Conservation (phyloP, 2,113 vertebrate genomes). For the Tamias sibiricus region DNA sequence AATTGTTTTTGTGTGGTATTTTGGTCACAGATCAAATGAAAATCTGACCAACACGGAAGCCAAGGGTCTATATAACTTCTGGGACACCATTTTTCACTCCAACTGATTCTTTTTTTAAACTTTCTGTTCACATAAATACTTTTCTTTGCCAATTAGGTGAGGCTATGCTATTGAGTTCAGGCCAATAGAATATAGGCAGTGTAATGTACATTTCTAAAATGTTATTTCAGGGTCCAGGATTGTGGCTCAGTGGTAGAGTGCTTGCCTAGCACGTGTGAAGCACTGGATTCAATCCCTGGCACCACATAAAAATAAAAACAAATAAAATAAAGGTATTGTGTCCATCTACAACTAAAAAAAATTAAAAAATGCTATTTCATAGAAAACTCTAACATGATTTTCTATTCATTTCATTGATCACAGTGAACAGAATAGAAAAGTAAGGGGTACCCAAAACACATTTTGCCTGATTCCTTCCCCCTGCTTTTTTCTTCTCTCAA, state of each 20-base stretch:
- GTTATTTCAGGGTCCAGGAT: no score
- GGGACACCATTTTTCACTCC: background rate
- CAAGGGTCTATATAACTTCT: background rate
- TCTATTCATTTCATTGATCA: background rate
- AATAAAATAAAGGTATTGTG: no score
- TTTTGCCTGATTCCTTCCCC: background rate
- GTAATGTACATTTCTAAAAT: accelerated
- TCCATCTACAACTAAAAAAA: no score
- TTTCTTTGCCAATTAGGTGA: background rate
- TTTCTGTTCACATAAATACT: background rate
- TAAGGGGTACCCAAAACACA: background rate
- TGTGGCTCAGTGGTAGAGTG: no score
- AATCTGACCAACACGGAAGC: background rate
- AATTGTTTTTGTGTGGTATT: no score
- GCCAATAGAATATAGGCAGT: background rate
- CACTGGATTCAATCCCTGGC: no score
- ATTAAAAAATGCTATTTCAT: no score
- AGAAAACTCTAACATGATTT: background rate
- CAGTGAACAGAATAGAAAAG: background rate
- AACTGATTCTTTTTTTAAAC: background rate
- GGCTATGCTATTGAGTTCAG: background rate
- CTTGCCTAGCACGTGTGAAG: no score
- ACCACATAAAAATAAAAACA: no score
- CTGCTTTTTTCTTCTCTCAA: background rate
- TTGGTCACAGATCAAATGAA: no score